Evolutionary conservation across 2,888 invertebrate genomes (phyloP), one percentile per base, ranked within the genome.

Genomic region (Epinotia ramella): DNA sequence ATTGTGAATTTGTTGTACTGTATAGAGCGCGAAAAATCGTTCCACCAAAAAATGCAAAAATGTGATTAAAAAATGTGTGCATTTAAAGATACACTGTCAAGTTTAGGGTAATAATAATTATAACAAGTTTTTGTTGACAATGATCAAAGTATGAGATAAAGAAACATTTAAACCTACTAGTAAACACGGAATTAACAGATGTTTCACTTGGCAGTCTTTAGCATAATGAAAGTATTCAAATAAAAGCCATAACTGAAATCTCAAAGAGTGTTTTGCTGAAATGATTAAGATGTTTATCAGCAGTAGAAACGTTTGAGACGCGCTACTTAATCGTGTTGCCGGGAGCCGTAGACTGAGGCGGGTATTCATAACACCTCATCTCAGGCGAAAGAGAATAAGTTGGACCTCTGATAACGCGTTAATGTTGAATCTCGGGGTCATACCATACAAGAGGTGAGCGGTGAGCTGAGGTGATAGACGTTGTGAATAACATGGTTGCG

Each of bases 231-330:
- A 28, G 24, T 28, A 28, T 28, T 28, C 20, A 18, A 0, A 12
- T 63, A n/a, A 44, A 44, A 44, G 20, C 63, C 20, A 13, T 13
- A 3, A n/a, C 6, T 44, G 44, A 40, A 64, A 40, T 12, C 18
- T 24, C 46, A 24, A 20, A 20, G 24, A 49, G 12, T 24, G 24
- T 65, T 65, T 44, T 49, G 24, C 46, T 16, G 24, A 49, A 44
- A 46, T 46, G 46, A 49, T 65, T 49, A 13, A 44, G 46, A 64
- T 64, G 46, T 46, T 24, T 46, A 64, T 64, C 64, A 65, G 46
- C 16, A 65, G 13, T 60, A 7, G 28, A 12, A 49, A 11, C 49
- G 49, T 49, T 49, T 49, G 60, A 60, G 13, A 13, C 57, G 57
- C 16, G 12, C 20, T 24, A 16, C 24, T 3, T 3, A 46, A 24